Conservation (phyloP, 1,140 invertebrate genomes). For the Atta texana region DNA sequence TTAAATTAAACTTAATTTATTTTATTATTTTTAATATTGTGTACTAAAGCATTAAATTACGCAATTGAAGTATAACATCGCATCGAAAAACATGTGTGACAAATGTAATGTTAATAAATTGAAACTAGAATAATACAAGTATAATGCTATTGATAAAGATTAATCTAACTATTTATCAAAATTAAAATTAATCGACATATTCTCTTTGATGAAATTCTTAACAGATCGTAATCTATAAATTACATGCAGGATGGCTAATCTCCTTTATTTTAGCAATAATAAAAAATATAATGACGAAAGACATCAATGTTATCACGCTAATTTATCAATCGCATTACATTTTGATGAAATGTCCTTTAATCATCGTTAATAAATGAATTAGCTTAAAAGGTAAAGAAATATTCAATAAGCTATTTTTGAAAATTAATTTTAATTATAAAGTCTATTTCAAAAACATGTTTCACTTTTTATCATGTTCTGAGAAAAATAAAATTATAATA, state of each 20-base stretch:
- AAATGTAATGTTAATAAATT: conserved; percentile 1
- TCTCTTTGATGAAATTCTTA: background rate
- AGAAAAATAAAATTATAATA: too few relatives aligned
- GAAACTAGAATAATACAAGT: background rate
- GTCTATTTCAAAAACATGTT: background rate
- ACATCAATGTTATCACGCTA: background rate
- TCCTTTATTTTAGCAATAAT: background rate
- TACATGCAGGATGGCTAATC: background rate
- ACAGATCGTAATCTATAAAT: background rate
- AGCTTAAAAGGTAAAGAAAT: background rate
- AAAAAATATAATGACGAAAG: background rate
- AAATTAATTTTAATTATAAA: conserved; percentile 4
- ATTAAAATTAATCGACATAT: background rate
- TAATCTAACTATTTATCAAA: conserved; percentile 26
- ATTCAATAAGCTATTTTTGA: background rate
- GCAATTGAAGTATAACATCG: background rate
- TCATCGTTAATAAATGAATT: background rate
- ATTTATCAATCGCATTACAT: background rate
- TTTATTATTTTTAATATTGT: background rate
- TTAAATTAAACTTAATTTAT: background rate
- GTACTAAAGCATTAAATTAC: background rate
- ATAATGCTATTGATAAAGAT: background rate
- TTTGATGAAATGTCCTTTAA: background rate
- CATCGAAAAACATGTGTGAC: background rate
- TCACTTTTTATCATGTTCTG: background rate